phyloP scores from a whole-genome alignment of 2,113 vertebrate genomes.

The Lamprotornis superbus region DNA sequence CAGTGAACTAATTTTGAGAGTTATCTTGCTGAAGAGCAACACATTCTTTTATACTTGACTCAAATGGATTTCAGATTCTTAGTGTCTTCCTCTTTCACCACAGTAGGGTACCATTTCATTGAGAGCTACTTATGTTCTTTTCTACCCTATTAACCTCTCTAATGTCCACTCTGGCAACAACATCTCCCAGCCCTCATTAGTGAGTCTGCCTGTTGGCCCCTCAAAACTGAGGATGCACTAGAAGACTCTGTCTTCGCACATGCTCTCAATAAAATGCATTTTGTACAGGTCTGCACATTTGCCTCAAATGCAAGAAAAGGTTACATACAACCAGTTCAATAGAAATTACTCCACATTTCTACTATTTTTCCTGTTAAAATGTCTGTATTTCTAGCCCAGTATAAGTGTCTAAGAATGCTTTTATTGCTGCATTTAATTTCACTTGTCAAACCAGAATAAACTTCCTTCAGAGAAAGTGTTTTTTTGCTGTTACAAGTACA shows the following conservation, averaged over 20 bases:
- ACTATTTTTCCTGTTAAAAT: background rate
- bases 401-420: background rate
- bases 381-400: background rate
- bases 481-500: constrained; percentile 13
- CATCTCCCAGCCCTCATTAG: background rate
- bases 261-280: background rate
- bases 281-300: background rate
- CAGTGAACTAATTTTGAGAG: background rate
- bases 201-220: background rate
- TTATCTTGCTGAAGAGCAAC: background rate
- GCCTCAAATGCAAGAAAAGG: background rate
- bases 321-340: background rate
- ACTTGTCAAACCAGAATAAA: constrained; percentile 36
- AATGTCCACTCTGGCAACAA: background rate
- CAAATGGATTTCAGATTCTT: background rate
- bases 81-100: background rate
- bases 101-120: background rate
- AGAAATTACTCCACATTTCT: background rate
- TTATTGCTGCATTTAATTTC: constrained; percentile 6
- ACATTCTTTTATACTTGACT: background rate
- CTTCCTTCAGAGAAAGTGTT: constrained; percentile 1
- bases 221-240: background rate
- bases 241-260: background rate
- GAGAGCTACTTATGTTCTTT: background rate
- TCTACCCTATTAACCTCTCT: background rate